Conservation (phyloP, 2,797 vertebrate species). For the Lophotriccus pileatus region DNA sequence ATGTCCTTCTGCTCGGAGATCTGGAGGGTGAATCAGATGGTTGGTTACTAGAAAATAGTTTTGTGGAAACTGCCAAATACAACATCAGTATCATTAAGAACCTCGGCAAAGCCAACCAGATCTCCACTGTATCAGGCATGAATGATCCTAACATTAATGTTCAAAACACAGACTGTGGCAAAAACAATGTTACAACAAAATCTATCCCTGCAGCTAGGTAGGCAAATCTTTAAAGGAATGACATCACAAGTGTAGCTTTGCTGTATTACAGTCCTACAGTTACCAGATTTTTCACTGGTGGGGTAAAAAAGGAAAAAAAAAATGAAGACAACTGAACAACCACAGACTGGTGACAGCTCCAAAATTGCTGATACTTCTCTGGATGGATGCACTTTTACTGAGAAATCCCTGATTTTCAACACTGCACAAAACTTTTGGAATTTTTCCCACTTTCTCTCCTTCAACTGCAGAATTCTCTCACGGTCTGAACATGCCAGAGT, state of each 20-base stretch:
- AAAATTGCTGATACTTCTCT: background rate
- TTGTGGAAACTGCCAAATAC: slow-evolving; percentile 86
- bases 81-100: slow-evolving; percentile 89
- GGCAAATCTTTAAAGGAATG: background rate
- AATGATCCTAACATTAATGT: slow-evolving; percentile 85
- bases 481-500: background rate
- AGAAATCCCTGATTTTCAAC: background rate
- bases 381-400: background rate
- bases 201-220: slow-evolving; percentile 63
- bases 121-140: slow-evolving; percentile 76
- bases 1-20: slow-evolving; percentile 83
- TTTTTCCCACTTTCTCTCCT: background rate
- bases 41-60: slow-evolving; percentile 89
- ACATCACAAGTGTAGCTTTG: background rate
- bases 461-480: background rate
- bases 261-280: background rate
- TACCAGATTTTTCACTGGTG: background rate
- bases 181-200: slow-evolving; percentile 77
- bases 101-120: slow-evolving; percentile 86
- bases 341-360: background rate
- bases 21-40: slow-evolving; percentile 86
- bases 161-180: slow-evolving; percentile 80
- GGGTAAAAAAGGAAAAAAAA: background rate
- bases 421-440: background rate
- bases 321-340: background rate